These are phyloP conservation scores for Aphis gossypii DNA, from an alignment of 1,140 invertebrate genomes.

Conservation along the genomic window DNA sequence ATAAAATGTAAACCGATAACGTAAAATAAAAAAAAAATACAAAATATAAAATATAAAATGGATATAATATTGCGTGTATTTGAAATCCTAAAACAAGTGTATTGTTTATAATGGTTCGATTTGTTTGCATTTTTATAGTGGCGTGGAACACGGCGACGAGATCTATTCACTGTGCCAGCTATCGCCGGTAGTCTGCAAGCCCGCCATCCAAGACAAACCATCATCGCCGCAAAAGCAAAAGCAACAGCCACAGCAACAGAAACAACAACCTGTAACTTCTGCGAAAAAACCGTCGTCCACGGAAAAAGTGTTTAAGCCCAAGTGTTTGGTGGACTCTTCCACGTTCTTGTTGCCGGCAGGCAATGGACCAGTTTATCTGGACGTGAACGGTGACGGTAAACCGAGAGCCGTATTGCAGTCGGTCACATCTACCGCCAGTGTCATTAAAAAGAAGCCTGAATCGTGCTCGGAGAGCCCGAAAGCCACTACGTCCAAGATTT, in stretches of 20 bases:
- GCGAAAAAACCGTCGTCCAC: constrained; percentile 28
- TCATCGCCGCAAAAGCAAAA: background rate
- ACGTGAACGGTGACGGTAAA: background rate
- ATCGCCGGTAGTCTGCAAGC: constrained; percentile 45
- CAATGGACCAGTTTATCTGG: constrained; percentile 34
- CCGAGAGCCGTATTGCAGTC: background rate
- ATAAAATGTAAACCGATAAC: background rate
- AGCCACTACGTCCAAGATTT: constrained; percentile 78
- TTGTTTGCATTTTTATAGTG: constrained; percentile 71
- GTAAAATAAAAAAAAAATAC: background rate
- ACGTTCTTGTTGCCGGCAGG: constrained; percentile 55
- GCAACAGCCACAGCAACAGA: constrained; percentile 39
- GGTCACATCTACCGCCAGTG: background rate
- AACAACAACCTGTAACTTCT: background rate
- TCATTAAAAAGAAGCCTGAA: background rate
- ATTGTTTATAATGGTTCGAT: background rate
- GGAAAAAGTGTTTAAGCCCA: constrained; percentile 32
- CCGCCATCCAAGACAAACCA: background rate
- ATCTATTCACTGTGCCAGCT: constrained; percentile 81
- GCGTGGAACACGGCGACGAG: constrained; percentile 84
- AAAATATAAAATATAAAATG: background rate
- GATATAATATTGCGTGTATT: background rate
- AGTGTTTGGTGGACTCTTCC: constrained; percentile 36
- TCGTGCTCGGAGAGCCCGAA: constrained; percentile 65
- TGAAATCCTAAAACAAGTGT: background rate